Percentiles rank a stretch among this genome's conserved stretches.
phyloP scores from a whole-genome alignment of 1,140 invertebrate genomes.

The Leptestheria dahalacensis region DNA sequence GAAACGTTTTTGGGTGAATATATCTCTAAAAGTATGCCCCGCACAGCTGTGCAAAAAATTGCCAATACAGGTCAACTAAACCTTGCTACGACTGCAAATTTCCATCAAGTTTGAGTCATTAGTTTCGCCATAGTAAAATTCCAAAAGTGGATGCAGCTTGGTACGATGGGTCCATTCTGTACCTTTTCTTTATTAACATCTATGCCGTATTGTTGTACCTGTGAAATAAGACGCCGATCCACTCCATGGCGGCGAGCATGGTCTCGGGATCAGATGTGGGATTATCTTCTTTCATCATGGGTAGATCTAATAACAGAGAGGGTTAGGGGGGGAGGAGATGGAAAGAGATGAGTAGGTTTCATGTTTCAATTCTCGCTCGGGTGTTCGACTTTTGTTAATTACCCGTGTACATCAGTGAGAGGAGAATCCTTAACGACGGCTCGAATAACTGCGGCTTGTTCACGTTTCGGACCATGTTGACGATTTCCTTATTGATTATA shows the following conservation, averaged over 20 bases:
- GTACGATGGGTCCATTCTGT: too few species aligned
- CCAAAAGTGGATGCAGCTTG: not conserved
- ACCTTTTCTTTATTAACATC: not conserved
- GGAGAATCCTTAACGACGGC: not conserved
- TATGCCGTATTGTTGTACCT: not conserved
- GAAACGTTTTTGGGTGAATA: too few species aligned
- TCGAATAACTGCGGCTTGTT: not conserved
- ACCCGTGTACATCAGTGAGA: conserved; percentile 4
- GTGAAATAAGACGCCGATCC: conserved; percentile 12
- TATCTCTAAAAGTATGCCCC: too few species aligned
- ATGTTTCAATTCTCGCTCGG: too few species aligned
- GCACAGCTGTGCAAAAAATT: too few species aligned
- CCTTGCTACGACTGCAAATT: too few species aligned
- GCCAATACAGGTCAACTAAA: too few species aligned
- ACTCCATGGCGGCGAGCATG: conserved; percentile 10
- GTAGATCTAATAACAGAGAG: not conserved
- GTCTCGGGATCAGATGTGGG: conserved; percentile 8
- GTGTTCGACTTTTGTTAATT: too few species aligned
- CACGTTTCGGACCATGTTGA: not conserved
- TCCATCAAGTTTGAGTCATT: too few species aligned
- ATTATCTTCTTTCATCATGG: not conserved
- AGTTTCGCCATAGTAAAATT: too few species aligned
- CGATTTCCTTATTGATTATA: not conserved
- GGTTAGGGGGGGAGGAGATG: too few species aligned
- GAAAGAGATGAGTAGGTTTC: too few species aligned